phyloP scores from a whole-genome alignment of 2,888 invertebrate genomes.

The Apomyelois bistriatella region DNA sequence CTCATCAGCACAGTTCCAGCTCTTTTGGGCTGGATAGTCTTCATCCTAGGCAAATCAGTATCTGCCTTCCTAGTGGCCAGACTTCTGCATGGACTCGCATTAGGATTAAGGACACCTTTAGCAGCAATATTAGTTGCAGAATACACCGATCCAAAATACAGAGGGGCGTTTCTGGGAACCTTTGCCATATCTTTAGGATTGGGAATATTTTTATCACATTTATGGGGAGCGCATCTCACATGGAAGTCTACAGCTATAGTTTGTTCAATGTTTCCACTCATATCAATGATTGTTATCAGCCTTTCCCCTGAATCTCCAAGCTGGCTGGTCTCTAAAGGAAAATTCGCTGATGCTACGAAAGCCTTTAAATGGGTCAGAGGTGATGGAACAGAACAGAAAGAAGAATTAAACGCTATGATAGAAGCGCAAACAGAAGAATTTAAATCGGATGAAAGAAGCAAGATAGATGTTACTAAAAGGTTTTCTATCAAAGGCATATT shows the following conservation, averaged over 20 bases:
- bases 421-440: conserved; percentile 53
- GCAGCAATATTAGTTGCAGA: conserved; percentile 80
- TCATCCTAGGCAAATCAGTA: conserved; percentile 62
- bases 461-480: conserved; percentile 32
- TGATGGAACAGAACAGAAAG: conserved; percentile 57
- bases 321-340: conserved; percentile 82
- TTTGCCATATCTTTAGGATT: conserved; percentile 81
- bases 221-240: conserved; percentile 81
- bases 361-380: conserved; percentile 82
- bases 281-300: conserved; percentile 65
- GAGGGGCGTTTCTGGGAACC: conserved; percentile 82
- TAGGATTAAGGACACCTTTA: conserved; percentile 77
- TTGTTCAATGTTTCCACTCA: conserved; percentile 71
- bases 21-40: conserved; percentile 70
- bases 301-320: conserved; percentile 83
- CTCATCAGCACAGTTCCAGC: conserved; percentile 72
- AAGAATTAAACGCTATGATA: conserved; percentile 67
- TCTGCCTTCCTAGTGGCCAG: conserved; percentile 62
- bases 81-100: conserved; percentile 68
- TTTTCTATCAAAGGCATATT: conserved; percentile 41
- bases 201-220: conserved; percentile 83
- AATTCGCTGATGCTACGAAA: conserved; percentile 76
- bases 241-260: conserved; percentile 81
- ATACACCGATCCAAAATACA: conserved; percentile 80
- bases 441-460: conserved; percentile 38